A percentile compares a stretch with the other conserved stretches of the same genome.
Evolutionary conservation across 2,113 vertebrate genomes (phyloP).

Genomic region (Campylomormyrus numenius): DNA sequence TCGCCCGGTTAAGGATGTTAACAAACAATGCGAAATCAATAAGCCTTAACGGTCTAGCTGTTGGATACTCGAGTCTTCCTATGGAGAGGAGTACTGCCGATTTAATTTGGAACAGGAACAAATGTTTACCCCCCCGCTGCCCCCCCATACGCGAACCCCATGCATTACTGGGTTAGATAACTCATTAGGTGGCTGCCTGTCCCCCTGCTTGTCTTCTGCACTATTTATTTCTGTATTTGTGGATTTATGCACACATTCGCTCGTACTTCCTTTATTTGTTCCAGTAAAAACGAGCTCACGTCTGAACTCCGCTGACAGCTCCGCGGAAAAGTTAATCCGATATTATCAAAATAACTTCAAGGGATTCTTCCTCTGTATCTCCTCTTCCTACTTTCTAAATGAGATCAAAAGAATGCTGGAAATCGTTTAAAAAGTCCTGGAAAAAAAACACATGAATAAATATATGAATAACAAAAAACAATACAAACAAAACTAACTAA

Average conservation of each 20-base stretch:
- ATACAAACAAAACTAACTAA: conserved; percentile 34
- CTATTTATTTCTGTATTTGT: not conserved
- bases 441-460: conserved; percentile 37
- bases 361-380: conserved; percentile 48
- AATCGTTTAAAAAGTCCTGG: conserved; percentile 58
- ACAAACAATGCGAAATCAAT: conserved; percentile 9
- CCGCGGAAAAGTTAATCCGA: conserved; percentile 54
- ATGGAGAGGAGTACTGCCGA: not conserved
- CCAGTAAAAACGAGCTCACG: conserved; percentile 39
- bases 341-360: conserved; percentile 66
- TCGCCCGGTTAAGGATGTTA: not conserved
- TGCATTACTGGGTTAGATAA: not conserved
- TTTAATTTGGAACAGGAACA: not conserved
- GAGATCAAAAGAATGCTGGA: conserved; percentile 64
- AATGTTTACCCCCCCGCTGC: not conserved
- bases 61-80: not conserved
- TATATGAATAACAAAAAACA: conserved; percentile 35
- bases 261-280: not conserved
- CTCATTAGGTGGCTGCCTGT: not conserved
- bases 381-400: conserved; percentile 50
- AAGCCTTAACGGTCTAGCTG: not conserved
- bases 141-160: not conserved
- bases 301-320: conserved; percentile 51
- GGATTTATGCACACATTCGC: conserved; percentile 5
- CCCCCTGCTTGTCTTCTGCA: not conserved